Conservation (phyloP, 2,888 invertebrate genomes). For the Pterobdella sp. region DNA sequence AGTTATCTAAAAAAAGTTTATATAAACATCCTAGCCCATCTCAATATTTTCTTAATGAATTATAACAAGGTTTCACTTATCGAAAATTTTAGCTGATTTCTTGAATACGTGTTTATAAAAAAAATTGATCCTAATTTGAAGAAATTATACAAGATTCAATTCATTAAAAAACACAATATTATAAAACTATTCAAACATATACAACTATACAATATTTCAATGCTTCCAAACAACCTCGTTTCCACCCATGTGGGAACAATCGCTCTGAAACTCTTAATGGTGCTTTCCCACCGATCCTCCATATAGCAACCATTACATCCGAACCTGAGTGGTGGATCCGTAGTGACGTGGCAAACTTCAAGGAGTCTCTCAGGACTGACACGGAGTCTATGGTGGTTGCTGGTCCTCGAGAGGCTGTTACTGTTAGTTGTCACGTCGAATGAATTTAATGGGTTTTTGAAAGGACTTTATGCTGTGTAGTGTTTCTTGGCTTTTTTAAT, state of each 20-base stretch:
- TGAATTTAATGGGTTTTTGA: not conserved
- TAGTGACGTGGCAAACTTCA: constrained; percentile 77
- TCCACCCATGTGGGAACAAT: not conserved
- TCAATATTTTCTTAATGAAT: too few relatives aligned
- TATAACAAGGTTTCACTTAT: too few relatives aligned
- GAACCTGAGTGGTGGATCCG: constrained; percentile 72
- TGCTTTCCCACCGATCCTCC: not conserved
- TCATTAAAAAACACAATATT: constrained; percentile 30
- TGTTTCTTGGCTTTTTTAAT: too few relatives aligned
- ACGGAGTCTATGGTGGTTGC: constrained; percentile 89
- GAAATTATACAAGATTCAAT: constrained; percentile 63
- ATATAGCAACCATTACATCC: not conserved
- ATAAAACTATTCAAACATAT: constrained; percentile 34
- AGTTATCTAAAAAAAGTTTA: too few relatives aligned
- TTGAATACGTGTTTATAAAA: constrained; percentile 92
- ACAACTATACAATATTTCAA: not conserved
- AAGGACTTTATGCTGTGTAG: too few relatives aligned
- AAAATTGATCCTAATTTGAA: constrained; percentile 99
- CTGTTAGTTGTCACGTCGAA: constrained; percentile 58
- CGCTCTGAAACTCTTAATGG: not conserved
- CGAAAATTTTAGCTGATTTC: too few relatives aligned
- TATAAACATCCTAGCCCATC: too few relatives aligned
- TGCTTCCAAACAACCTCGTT: not conserved
- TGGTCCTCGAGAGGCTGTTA: constrained; percentile 93
- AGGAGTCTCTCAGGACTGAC: constrained; percentile 68